A percentile compares a stretch with the other conserved stretches of the same genome.
phyloP scores from a whole-genome alignment of 1,140 invertebrate genomes.

The Oncopeltus fasciatus region DNA sequence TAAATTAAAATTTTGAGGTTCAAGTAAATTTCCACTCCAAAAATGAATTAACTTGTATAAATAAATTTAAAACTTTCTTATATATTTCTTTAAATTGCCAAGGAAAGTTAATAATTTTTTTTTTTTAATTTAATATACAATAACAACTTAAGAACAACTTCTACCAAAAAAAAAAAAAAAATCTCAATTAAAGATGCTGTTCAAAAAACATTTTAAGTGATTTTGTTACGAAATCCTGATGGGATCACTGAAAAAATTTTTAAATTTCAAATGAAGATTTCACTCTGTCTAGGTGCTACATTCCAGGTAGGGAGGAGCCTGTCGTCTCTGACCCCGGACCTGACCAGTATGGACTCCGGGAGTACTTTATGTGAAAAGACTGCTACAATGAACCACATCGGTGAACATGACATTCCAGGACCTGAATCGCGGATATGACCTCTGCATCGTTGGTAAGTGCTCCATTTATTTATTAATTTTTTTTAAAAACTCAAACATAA shows the following conservation, averaged over 20 bases:
- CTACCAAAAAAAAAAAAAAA: no score
- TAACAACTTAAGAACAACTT: no score
- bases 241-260: background rate
- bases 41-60: no score
- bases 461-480: background rate
- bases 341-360: slow-evolving; percentile 21
- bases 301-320: slow-evolving; percentile 12
- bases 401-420: slow-evolving; percentile 19
- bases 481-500: no score
- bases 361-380: slow-evolving; percentile 15
- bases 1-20: no score
- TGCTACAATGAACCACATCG: slow-evolving; percentile 2
- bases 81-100: no score
- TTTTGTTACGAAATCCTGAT: background rate
- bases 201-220: no score
- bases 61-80: no score
- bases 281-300: slow-evolving; percentile 5
- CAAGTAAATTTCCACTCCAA: no score
- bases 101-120: no score
- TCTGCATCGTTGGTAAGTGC: slow-evolving; percentile 9
- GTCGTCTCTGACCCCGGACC: slow-evolving; percentile 16
- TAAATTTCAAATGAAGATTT: slow-evolving; percentile 5
- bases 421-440: slow-evolving; percentile 24
- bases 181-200: no score
- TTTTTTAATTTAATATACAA: no score